These are phyloP conservation scores for Procambarus virginalis DNA, from an alignment of 1,140 invertebrate species.

Conservation along the genomic window DNA sequence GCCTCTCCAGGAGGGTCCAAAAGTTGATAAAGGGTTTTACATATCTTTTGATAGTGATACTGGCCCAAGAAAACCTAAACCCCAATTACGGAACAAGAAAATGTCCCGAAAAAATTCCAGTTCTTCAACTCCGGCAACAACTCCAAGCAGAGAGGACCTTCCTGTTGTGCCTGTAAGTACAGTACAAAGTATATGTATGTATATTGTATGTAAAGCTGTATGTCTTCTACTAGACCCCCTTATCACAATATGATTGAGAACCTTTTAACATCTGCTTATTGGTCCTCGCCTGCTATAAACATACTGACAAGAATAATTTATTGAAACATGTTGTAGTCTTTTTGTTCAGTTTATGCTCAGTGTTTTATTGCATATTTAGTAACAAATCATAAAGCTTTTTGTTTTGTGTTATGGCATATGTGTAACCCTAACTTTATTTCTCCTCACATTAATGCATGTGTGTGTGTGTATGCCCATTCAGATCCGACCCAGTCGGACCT, in stretches of 20 bases:
- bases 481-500: conserved; percentile 63
- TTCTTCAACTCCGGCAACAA: conserved; percentile 66
- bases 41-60: conserved; percentile 91
- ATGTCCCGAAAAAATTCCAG: conserved; percentile 71
- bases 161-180: conserved; percentile 68
- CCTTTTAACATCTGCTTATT: not conserved
- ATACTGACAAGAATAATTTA: not conserved
- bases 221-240: not conserved
- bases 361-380: conserved; percentile 20
- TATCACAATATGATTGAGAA: not conserved
- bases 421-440: conserved; percentile 22
- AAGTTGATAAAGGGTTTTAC: conserved; percentile 90
- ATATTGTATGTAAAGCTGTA: not conserved
- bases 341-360: conserved; percentile 27
- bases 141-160: conserved; percentile 66
- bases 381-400: not conserved
- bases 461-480: conserved; percentile 48
- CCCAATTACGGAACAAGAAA: conserved; percentile 78
- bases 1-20: conserved; percentile 73
- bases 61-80: conserved; percentile 90
- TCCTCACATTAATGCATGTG: conserved; percentile 60
- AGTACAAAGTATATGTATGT: not conserved
- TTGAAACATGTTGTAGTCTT: conserved; percentile 13
- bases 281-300: not conserved
- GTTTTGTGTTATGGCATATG: not conserved